Base-by-base conservation (phyloP, 2,113 vertebrate species). In the Bos taurus region DNA sequence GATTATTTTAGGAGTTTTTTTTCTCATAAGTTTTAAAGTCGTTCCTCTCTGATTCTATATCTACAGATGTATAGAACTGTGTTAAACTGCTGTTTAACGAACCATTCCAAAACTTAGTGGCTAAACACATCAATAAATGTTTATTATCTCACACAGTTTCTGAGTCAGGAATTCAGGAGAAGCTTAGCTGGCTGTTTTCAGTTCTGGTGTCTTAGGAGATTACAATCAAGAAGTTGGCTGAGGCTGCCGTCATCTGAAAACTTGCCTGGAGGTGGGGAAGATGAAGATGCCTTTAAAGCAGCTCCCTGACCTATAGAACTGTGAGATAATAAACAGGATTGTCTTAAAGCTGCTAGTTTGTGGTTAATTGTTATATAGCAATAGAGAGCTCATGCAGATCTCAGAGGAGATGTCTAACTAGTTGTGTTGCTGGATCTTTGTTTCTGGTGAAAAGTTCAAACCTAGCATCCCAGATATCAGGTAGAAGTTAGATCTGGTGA, bases 1-100 rank as follows among this genome's bases (percentile, higher is more conserved):
- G 10, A 94, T 94, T 74, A 88, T 83, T 88, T 88, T 77, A 88
- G 59, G 43, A 43, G 52, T 88, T 21, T 91, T 96, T 90, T 91
- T 82, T 15, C 26, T 67, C 67, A 6, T 9, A 17, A 71, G 28
- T 46, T 88, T 90, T 36, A 64, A 96, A 85, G 62, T 56, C 36
- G 7, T 59, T 16, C 74, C 10, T 95, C 19, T 57, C 74, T 91
- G 40, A 59, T 60, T 78, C 15, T 93, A 7, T 36, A 60, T 90
- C 43, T 86, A 77, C 15, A 21, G 59, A 85, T 26, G 7, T 67
- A 26, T 33, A 36, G 43, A 46, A 60, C 67, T 96, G 64, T 82
- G 87, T 54, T 82, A 48, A 52, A 50, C 57, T 57, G 57, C 82
- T 87, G 40, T 57, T 80, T 91, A 81, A 94, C 59, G 71, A 87